Evolutionary conservation across 1,140 invertebrate genomes (phyloP).

Genomic region (Camponotus floridanus): DNA sequence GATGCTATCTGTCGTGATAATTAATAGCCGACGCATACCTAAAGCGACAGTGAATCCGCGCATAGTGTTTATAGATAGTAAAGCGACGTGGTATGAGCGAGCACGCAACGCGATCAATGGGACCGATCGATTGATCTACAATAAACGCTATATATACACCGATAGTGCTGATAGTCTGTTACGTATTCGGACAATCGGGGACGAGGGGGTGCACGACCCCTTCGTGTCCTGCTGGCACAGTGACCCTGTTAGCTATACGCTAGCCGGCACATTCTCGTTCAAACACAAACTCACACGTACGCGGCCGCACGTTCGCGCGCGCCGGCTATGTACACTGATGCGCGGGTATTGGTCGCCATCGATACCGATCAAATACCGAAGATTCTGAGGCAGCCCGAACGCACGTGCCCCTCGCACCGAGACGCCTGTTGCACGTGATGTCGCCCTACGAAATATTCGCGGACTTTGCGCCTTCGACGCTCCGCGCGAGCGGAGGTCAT

Average conservation of each 20-base stretch:
- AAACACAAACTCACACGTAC: conserved; percentile 53
- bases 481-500: conserved; percentile 33
- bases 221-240: conserved; percentile 78
- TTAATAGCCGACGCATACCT: conserved; percentile 55
- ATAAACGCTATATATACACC: conserved; percentile 30
- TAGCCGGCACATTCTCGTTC: conserved; percentile 68
- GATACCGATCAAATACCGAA: conserved; percentile 82
- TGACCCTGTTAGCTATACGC: conserved; percentile 77
- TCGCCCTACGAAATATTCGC: conserved; percentile 74
- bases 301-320: conserved; percentile 40
- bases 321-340: conserved; percentile 64
- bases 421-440: conserved; percentile 80
- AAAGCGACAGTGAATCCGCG: conserved; percentile 67
- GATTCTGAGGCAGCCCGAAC: conserved; percentile 82
- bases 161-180: conserved; percentile 62
- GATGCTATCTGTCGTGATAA: conserved; percentile 60
- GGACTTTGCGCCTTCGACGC: conserved; percentile 65
- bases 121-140: conserved; percentile 64
- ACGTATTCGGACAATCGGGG: conserved; percentile 68
- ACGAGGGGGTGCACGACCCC: conserved; percentile 67
- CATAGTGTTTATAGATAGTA: conserved; percentile 71
- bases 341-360: conserved; percentile 73
- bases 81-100: conserved; percentile 51
- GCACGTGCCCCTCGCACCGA: conserved; percentile 68
- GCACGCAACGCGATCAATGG: conserved; percentile 69